These are phyloP conservation scores for Pseudonaja textilis DNA, from an alignment of 2,113 vertebrate species.

Conservation along the genomic window DNA sequence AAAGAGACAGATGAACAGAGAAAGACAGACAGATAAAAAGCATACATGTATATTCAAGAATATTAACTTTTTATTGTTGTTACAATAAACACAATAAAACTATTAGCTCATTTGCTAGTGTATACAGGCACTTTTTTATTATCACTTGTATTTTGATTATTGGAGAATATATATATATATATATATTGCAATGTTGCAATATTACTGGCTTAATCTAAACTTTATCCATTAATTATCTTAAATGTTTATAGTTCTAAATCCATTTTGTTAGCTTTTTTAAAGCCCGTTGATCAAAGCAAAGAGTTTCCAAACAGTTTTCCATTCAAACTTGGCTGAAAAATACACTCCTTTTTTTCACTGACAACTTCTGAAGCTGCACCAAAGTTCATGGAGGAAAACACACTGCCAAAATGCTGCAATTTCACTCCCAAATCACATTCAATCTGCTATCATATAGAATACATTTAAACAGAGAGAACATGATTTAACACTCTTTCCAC, in stretches of 20 bases:
- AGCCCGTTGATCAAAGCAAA: neutral
- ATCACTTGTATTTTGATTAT: neutral
- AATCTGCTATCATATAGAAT: neutral
- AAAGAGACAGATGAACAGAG: neutral
- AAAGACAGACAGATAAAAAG: neutral
- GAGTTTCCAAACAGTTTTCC: neutral
- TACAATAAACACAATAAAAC: neutral
- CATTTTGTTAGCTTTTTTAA: neutral
- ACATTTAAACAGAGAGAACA: neutral
- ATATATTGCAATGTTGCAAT: no score
- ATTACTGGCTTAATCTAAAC: neutral
- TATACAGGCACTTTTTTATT: neutral
- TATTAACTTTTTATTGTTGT: no score
- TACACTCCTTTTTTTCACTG: neutral
- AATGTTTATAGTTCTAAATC: neutral
- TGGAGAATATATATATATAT: no score
- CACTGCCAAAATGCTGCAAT: neutral
- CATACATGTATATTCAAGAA: no score
- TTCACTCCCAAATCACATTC: neutral
- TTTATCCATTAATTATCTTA: neutral
- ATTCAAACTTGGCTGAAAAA: neutral
- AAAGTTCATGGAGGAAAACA: neutral
- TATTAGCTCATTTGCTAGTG: neutral
- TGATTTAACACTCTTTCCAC: neutral
- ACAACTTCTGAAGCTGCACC: neutral